These are phyloP conservation scores for Pseudorectes ferrugineus DNA, from an alignment of 2,113 vertebrate species.

Conservation along the genomic window DNA sequence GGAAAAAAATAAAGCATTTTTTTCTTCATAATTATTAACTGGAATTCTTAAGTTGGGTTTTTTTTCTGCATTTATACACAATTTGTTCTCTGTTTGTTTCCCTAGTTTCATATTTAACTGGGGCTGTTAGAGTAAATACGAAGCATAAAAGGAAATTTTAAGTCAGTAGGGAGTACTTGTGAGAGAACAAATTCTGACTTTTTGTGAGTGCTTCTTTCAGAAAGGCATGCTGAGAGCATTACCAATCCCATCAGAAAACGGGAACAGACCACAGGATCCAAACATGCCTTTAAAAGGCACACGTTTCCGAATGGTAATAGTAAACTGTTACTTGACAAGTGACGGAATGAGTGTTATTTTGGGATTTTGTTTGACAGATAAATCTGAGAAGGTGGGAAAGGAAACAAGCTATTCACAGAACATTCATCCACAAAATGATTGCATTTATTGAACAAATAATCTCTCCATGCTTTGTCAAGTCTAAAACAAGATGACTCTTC, in stretches of 20 bases:
- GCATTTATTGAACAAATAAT: not conserved
- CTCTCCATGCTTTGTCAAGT: not conserved
- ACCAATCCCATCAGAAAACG: not conserved
- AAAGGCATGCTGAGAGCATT: not conserved
- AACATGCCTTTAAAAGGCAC: not conserved
- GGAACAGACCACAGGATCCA: not conserved
- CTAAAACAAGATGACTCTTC: not conserved
- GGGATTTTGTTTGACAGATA: not conserved
- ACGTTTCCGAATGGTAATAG: not conserved
- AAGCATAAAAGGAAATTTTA: not conserved
- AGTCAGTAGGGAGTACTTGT: not conserved
- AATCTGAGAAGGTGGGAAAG: slow-evolving; percentile 7
- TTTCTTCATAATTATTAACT: not conserved
- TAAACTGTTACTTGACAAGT: not conserved
- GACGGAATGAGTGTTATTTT: not conserved
- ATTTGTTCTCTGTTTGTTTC: not conserved
- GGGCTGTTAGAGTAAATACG: not conserved
- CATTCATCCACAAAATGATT: not conserved
- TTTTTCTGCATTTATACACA: not conserved
- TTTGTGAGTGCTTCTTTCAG: not conserved
- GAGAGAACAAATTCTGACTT: not conserved
- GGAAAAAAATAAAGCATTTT: not conserved
- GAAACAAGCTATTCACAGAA: not conserved
- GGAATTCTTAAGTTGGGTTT: not conserved
- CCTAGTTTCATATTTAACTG: not conserved